phyloP scores from a whole-genome alignment of 2,888 invertebrate species.

The Parasteatoda lunata region DNA sequence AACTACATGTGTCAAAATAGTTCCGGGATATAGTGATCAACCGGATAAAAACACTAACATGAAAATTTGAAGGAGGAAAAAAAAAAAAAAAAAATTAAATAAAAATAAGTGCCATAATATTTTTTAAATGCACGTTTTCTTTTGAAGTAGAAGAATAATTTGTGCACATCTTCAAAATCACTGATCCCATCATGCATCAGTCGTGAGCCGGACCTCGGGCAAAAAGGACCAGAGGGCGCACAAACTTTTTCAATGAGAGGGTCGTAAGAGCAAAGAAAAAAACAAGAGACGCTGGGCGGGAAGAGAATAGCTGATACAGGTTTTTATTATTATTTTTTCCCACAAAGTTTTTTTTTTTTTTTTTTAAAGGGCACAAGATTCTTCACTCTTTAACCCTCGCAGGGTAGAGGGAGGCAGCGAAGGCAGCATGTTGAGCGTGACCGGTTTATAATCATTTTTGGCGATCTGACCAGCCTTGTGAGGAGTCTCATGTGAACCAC shows the following conservation, averaged over 20 bases:
- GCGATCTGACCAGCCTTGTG: constrained; percentile 18
- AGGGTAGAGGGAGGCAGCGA: background rate
- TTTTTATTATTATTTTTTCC: no score
- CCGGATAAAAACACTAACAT: no score
- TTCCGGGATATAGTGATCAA: no score
- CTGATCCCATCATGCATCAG: no score
- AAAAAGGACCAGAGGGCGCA: background rate
- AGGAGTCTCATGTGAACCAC: background rate
- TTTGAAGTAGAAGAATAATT: background rate
- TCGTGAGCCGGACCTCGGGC: no score
- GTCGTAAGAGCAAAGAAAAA: background rate
- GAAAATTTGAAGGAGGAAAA: background rate
- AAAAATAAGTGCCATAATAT: background rate
- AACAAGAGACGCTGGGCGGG: no score
- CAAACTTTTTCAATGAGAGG: background rate
- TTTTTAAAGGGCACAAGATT: background rate
- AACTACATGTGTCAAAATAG: no score
- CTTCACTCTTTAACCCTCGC: constrained; percentile 22
- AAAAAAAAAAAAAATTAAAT: background rate
- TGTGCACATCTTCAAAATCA: no score
- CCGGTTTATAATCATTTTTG: constrained; percentile 47
- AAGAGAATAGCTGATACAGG: no score
- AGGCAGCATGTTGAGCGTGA: constrained; percentile 9
- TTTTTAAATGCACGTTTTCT: background rate
- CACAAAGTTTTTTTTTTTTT: background rate